Percentiles rank a stretch among this genome's conserved stretches.
Evolutionary conservation across 2,113 vertebrate genomes (phyloP).

Genomic region (Dermatemys mawii): DNA sequence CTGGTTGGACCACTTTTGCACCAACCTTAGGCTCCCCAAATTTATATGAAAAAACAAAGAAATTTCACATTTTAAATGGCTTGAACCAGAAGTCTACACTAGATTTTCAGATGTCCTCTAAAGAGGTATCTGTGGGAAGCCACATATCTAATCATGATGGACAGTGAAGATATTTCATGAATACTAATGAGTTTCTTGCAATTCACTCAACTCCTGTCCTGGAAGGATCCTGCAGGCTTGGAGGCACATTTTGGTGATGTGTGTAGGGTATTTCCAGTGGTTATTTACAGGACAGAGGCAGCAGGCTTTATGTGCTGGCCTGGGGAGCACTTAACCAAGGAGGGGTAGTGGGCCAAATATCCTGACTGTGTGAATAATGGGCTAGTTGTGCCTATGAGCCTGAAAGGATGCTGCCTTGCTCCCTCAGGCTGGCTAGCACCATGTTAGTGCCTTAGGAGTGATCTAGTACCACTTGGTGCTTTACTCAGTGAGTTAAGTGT

Average conservation of each 20-base stretch:
- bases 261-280: rapidly evolving
- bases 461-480: too few relatives aligned
- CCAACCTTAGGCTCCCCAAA: too few relatives aligned
- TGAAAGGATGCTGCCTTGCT: too few relatives aligned
- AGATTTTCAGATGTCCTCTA: neutral
- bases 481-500: neutral
- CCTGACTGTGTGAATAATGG: too few relatives aligned
- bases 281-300: neutral
- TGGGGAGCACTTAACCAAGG: too few relatives aligned
- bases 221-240: neutral
- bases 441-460: too few relatives aligned
- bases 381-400: too few relatives aligned
- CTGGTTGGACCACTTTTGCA: too few relatives aligned
- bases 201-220: neutral
- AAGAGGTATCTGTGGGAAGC: neutral
- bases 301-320: neutral
- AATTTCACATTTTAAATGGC: neutral
- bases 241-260: too few relatives aligned
- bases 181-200: neutral
- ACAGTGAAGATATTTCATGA: neutral
- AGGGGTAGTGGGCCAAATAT: too few relatives aligned
- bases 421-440: too few relatives aligned
- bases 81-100: neutral
- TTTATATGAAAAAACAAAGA: too few relatives aligned
- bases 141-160: neutral